Percentiles rank a stretch among this genome's conserved stretches.
phyloP scores from a whole-genome alignment of 2,797 vertebrate genomes.

The Sebastes matsubarae region DNA sequence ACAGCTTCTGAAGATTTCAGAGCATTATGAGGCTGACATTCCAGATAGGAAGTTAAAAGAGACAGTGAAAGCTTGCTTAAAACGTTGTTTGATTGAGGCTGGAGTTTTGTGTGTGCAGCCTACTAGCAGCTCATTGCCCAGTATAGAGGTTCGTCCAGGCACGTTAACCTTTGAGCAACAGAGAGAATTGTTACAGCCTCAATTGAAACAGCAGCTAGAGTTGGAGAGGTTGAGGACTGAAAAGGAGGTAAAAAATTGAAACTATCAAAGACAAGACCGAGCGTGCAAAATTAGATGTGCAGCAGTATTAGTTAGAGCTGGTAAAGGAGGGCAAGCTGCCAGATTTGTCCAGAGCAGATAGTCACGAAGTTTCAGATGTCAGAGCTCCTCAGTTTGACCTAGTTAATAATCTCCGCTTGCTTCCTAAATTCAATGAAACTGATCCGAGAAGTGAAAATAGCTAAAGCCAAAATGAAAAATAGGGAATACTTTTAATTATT shows the following conservation, averaged over 20 bases:
- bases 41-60: background rate
- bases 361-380: background rate
- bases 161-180: background rate
- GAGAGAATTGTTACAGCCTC: too few relatives aligned
- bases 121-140: background rate
- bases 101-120: background rate
- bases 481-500: too few relatives aligned
- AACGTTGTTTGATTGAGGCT: background rate
- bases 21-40: background rate
- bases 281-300: background rate
- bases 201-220: background rate
- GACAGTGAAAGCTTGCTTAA: background rate
- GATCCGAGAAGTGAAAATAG: background rate
- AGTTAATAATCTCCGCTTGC: background rate
- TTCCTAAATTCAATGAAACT: background rate
- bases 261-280: background rate
- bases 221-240: background rate
- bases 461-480: too few relatives aligned
- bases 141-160: background rate
- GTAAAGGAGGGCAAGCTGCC: background rate
- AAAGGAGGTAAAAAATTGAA: background rate
- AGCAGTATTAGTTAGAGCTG: background rate
- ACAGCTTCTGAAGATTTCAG: background rate
- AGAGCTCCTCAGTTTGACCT: background rate
- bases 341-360: background rate